Conservation (phyloP, 2,797 vertebrate genomes). For the Parotocinclus haroldoi region DNA sequence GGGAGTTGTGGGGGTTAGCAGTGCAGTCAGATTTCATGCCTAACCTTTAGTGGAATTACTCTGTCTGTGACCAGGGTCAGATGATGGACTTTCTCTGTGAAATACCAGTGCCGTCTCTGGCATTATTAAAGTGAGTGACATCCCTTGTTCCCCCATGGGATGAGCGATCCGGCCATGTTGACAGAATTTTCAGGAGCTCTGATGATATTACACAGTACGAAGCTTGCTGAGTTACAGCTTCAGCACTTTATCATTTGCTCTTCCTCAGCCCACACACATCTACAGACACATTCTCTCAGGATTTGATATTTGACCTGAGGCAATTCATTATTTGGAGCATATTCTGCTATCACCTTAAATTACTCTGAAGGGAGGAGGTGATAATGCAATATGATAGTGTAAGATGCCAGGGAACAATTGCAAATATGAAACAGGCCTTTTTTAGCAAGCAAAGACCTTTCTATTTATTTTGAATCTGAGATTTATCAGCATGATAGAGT, state of each 20-base stretch:
- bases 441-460: no score
- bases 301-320: conserved; percentile 45
- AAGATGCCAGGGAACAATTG: background rate
- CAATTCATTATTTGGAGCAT: conserved; percentile 46
- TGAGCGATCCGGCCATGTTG: conserved; percentile 39
- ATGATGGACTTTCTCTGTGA: conserved; percentile 66
- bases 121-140: conserved; percentile 70
- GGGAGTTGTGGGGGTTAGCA: conserved; percentile 10
- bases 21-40: conserved; percentile 47
- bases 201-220: conserved; percentile 59
- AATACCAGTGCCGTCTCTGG: conserved; percentile 60
- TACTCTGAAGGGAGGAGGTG: conserved; percentile 31
- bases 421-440: no score
- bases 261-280: conserved; percentile 28
- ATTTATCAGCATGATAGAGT: conserved; percentile 4
- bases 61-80: conserved; percentile 59
- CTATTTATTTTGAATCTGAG: background rate
- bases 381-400: conserved; percentile 27
- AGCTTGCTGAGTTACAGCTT: conserved; percentile 60
- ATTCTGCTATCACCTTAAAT: conserved; percentile 41
- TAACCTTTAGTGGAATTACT: conserved; percentile 65
- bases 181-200: conserved; percentile 60
- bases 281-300: conserved; percentile 28
- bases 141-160: conserved; percentile 57
- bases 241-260: conserved; percentile 62